Evolutionary conservation across 1,140 invertebrate species (phyloP), one percentile per base, ranked within the genome.

Genomic region (Tetramorium simillimum): DNA sequence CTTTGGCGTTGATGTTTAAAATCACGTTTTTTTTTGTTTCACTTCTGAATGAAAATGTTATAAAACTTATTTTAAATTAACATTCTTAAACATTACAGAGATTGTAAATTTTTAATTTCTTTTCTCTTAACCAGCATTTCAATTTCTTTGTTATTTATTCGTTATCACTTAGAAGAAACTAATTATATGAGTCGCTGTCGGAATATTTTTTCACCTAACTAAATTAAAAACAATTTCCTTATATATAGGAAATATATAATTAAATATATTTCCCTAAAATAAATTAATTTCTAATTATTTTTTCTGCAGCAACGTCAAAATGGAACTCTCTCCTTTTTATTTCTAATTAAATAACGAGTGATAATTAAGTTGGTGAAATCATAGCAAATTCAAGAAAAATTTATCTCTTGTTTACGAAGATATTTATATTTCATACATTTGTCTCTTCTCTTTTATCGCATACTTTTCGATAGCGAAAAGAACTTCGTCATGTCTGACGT

Each of bases 21-120:
- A 43, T 80, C n/a, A 37, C 33, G 33, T 69, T 24, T 56, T 2
- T 10, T 28, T 80, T 37, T 40, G 12, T 33, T 80, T 37, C 3
- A 1, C 28, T 37, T 21, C 6, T 49, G 14, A 18, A 18, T 21
- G 0, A 33, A 40, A 5, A 62, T 16, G n/a, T 77, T 37, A 16
- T 62, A 28, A 76, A 76, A 43, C 58, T 33, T 40, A 53, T 28
- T 49, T 12, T 81, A 70, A 56, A 81, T 43, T 46, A 72, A 81
- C 33, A 18, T 56, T 43, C n/a, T 43, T 33, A 58, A 43, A 43
- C 0, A 53, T 67, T 46, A 33, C 14, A 56, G 18, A 28, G 3
- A 28, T 72, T 40, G 18, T 58, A 40, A 3, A 24, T n/a, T 37
- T 58, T 63, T n/a, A 1, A 18, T 76, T 78, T 21, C 16, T 33